Percentiles rank a stretch among this genome's conserved stretches.
Conservation (phyloP, 2,113 vertebrate genomes). For the Ailuropoda melanoleuca region DNA sequence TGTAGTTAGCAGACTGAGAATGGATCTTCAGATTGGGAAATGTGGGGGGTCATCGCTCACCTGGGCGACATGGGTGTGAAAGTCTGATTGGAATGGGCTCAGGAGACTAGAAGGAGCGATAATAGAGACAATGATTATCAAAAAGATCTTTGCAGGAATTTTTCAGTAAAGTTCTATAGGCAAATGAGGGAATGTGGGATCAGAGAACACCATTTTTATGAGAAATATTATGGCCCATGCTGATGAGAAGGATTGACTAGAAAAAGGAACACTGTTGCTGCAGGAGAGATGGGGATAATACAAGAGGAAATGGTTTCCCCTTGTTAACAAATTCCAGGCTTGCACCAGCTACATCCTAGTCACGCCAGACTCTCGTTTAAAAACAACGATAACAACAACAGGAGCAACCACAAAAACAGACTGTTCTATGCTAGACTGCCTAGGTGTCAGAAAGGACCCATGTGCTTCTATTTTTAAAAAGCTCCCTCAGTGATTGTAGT, state of each 20-base stretch:
- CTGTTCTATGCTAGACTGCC: neutral
- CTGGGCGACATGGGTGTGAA: neutral
- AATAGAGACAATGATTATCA: neutral
- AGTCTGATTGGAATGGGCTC: neutral
- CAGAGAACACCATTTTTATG: neutral
- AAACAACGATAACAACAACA: neutral
- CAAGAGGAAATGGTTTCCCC: neutral
- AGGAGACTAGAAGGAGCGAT: neutral
- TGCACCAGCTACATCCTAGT: neutral
- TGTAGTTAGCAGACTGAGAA: neutral
- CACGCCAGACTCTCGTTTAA: neutral
- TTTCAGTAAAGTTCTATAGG: neutral
- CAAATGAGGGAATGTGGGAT: neutral
- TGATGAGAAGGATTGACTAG: neutral
- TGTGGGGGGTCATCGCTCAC: neutral
- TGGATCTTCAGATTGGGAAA: neutral
- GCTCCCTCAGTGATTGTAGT: neutral
- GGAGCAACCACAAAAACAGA: neutral
- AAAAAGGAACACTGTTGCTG: neutral
- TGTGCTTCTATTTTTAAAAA: neutral
- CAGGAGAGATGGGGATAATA: neutral
- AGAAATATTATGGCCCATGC: neutral
- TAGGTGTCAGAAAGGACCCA: neutral
- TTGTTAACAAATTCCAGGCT: neutral
- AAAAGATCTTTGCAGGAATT: neutral